phyloP scores from a whole-genome alignment of 2,888 invertebrate species.

The Deroplatys truncata region DNA sequence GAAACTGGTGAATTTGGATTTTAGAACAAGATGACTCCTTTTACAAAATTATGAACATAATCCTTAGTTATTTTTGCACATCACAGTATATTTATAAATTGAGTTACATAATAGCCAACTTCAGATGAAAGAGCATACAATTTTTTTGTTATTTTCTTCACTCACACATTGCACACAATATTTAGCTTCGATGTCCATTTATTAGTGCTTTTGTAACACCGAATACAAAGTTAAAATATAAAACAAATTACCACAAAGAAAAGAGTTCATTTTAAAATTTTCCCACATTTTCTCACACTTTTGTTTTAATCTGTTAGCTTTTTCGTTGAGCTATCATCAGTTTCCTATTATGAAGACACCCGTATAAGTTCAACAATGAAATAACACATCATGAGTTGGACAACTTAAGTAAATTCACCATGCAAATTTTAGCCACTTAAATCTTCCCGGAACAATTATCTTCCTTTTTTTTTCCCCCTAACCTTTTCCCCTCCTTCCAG shows the following conservation, averaged over 20 bases:
- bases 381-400: neutral
- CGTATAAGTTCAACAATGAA: neutral
- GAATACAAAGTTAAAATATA: neutral
- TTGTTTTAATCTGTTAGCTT: neutral
- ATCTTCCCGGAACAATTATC: neutral
- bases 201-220: neutral
- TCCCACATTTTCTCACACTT: neutral
- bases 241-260: neutral
- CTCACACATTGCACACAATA: neutral
- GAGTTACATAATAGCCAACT: neutral
- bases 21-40: too few species aligned
- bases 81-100: neutral
- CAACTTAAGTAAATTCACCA: neutral
- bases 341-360: neutral
- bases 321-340: neutral
- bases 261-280: neutral
- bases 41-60: too few species aligned
- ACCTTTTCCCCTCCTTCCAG: neutral
- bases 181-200: neutral
- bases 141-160: neutral
- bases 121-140: neutral
- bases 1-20: too few species aligned
- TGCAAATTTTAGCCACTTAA: neutral
- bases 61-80: neutral
- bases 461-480: neutral